phyloP scores from a whole-genome alignment of 2,113 vertebrate genomes.

The Onychostruthus taczanowskii region DNA sequence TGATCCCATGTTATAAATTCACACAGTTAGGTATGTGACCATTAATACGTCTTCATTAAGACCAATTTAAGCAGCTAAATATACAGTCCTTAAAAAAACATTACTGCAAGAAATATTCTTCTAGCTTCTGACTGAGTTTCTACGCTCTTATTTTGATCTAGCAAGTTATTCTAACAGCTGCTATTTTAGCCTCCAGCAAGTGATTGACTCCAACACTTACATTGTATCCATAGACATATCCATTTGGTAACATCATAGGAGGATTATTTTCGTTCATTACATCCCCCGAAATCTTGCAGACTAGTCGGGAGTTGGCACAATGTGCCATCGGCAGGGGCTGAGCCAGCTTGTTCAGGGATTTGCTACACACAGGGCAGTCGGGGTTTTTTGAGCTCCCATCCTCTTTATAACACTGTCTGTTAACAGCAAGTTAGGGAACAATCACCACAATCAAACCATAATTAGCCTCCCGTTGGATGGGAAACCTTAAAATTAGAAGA shows the following conservation, averaged over 20 bases:
- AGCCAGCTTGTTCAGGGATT: conserved; percentile 97
- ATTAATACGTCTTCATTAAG: not conserved
- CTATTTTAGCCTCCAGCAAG: not conserved
- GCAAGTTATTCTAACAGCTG: not conserved
- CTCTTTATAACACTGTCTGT: conserved; percentile 99
- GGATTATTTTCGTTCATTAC: conserved; percentile 99
- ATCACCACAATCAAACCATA: not conserved
- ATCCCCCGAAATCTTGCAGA: conserved; percentile 98
- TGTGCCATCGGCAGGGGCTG: conserved; percentile 98
- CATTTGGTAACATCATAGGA: conserved; percentile 99
- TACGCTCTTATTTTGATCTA: not conserved
- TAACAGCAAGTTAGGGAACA: conserved; percentile 64
- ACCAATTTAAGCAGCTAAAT: not conserved
- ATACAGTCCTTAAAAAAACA: not conserved
- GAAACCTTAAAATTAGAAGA: not conserved
- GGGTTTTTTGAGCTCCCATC: conserved; percentile 97
- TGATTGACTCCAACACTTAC: conserved; percentile 74
- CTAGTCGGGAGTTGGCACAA: conserved; percentile 97
- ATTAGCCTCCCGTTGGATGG: not conserved
- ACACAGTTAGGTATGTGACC: not conserved
- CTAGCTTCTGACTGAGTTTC: not conserved
- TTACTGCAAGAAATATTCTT: not conserved
- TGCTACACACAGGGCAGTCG: conserved; percentile 98
- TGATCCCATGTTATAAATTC: not conserved
- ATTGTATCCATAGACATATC: conserved; percentile 98